Conservation (phyloP, 2,888 invertebrate species). For the Gryllus longicercus region DNA sequence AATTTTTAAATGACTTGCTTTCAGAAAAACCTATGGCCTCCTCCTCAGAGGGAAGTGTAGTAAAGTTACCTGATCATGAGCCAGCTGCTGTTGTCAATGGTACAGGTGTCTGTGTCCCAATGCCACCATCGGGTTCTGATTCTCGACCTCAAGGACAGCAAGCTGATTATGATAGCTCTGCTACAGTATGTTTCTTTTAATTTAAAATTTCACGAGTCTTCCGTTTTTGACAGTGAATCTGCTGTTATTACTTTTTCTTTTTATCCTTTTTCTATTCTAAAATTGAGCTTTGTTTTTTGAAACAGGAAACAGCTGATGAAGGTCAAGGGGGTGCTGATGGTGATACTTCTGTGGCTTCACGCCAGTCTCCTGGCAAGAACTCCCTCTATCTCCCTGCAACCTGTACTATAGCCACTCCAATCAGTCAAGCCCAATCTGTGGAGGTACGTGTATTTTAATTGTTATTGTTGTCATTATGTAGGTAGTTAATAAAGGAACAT, state of each 20-base stretch:
- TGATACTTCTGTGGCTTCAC: slow-evolving; percentile 28
- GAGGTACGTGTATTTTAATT: slow-evolving; percentile 20
- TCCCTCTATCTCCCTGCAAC: slow-evolving; percentile 38
- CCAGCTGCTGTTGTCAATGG: not conserved
- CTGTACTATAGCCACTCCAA: slow-evolving; percentile 39
- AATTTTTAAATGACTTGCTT: not conserved
- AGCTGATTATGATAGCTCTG: slow-evolving; percentile 57
- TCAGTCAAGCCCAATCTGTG: slow-evolving; percentile 35
- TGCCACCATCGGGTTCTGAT: not conserved
- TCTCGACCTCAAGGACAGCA: slow-evolving; percentile 25
- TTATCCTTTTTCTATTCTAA: slow-evolving; percentile 18
- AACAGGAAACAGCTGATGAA: slow-evolving; percentile 80
- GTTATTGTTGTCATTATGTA: not conserved
- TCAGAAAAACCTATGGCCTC: not conserved
- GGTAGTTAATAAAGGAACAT: too few species aligned
- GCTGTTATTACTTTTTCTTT: not conserved
- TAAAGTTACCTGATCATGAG: not conserved
- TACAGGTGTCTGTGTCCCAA: not conserved
- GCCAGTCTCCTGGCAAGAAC: slow-evolving; percentile 41
- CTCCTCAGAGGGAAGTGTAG: not conserved
- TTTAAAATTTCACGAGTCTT: slow-evolving; percentile 40
- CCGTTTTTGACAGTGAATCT: not conserved
- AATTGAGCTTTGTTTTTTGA: not conserved
- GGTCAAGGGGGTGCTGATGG: slow-evolving; percentile 55
- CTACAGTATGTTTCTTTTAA: slow-evolving; percentile 50